Base-by-base conservation (phyloP, 2,888 invertebrate genomes). In the Slavum lentiscoides region DNA sequence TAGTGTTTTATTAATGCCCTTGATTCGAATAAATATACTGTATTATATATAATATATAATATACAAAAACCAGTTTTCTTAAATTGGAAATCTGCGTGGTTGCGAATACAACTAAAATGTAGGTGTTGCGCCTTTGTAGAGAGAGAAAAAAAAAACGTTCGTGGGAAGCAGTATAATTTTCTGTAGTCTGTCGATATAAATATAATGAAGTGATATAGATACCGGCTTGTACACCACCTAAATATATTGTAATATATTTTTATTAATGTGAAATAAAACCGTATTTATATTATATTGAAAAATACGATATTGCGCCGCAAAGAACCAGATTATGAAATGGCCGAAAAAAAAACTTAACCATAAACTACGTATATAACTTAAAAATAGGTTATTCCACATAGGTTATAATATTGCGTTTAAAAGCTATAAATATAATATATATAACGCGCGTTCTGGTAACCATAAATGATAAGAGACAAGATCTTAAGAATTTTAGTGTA, bases 81-180 rank as follows among this genome's bases (percentile, higher is more conserved):
- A 64, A 72, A 80, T 68, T 82, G 73, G 80, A 62, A 58, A 66
- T 70, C 66, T 69, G 69, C 68, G 68, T 69, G 75, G 75, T 64
- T 82, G 70, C 69, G 70, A 74, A 82, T 67, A 69, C 30, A 58
- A 64, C 67, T 37, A 53, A 61, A 68, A 61, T 49, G 58, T 70
- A 69, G 77, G 82, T 74, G 39, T 64, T 75, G 53, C 61, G 81
- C 74, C 64, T 80, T 72, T 70, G 55, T 53, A 13, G 21, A 64
- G 7, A 74, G 64, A 59, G 69, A 75, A 43, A 76, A 59, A 59
- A 77, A 75, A 43, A 76, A 59, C 17, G 30, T 77, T 15, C 49
- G 80, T 80, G 72, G 80, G 80, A 80, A 55, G 80, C 8, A 49
- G 43, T 61, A 61, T 75, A 75, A 75, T 68, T 59, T 59, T 59